These are phyloP conservation scores for Rhea pennata DNA, from an alignment of 2,113 vertebrate species.

Conservation along the genomic window DNA sequence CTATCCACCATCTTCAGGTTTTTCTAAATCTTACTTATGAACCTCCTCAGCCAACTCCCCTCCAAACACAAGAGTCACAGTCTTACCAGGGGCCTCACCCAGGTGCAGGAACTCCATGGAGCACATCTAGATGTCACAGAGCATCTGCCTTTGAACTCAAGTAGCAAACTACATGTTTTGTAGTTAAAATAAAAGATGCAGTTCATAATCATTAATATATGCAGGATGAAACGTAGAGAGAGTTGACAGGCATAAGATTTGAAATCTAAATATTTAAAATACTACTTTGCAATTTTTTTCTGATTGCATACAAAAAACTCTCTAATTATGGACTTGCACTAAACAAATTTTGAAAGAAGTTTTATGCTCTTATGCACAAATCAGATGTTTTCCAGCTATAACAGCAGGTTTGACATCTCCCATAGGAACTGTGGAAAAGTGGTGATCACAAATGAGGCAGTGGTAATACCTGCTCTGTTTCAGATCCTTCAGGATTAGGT, in stretches of 20 bases:
- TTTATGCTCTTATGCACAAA: background rate
- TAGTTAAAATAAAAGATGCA: background rate
- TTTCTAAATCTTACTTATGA: background rate
- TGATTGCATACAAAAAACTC: background rate
- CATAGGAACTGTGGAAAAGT: background rate
- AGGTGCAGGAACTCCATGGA: background rate
- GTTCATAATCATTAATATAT: background rate
- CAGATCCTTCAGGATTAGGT: background rate
- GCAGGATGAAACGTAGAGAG: background rate
- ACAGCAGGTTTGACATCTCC: background rate
- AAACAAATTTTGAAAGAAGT: background rate
- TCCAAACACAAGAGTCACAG: background rate
- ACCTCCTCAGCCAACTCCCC: background rate
- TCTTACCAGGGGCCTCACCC: background rate
- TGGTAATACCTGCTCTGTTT: background rate
- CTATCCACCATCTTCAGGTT: background rate
- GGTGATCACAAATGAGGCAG: background rate
- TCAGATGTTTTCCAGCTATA: background rate
- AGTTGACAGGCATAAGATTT: background rate
- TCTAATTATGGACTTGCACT: background rate
- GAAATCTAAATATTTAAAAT: background rate
- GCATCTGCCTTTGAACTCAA: background rate
- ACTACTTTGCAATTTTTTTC: background rate
- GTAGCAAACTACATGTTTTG: background rate
- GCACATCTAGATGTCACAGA: background rate